A percentile compares a stretch with the other conserved stretches of the same genome.
Evolutionary conservation across 37 sponge, comb jelly and placozoan species (phyloP).

Genomic region (Aplysina aerophoba): DNA sequence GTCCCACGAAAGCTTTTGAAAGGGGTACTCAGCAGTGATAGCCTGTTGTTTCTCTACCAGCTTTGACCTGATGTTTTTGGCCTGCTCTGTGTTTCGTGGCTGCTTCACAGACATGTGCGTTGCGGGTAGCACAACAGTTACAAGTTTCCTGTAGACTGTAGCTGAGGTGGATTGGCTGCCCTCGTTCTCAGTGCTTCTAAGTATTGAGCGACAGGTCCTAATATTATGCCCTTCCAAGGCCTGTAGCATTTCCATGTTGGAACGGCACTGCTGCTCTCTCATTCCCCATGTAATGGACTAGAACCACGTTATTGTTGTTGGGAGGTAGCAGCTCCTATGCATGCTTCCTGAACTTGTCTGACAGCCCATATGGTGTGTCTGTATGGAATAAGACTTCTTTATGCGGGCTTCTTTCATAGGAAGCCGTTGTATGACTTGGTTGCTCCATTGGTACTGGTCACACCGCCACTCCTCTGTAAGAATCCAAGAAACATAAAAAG

Average conservation of each 20-base stretch:
- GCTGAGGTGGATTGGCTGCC: slow-evolving; percentile 29
- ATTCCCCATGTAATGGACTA: slow-evolving; percentile 57
- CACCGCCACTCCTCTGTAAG: slow-evolving; percentile 49
- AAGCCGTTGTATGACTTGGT: slow-evolving; percentile 41
- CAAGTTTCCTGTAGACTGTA: slow-evolving; percentile 33
- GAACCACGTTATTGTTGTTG: slow-evolving; percentile 23
- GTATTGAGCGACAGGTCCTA: slow-evolving; percentile 37
- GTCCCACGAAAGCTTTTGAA: too few species aligned
- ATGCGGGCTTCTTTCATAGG: slow-evolving; percentile 49
- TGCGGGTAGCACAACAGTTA: slow-evolving; percentile 15
- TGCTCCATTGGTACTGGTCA: slow-evolving; percentile 48
- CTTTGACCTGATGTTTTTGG: slow-evolving; percentile 29
- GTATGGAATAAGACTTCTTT: slow-evolving; percentile 48
- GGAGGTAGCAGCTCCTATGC: slow-evolving; percentile 47
- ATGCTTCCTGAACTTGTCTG: slow-evolving; percentile 50
- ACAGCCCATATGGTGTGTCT: slow-evolving; percentile 52
- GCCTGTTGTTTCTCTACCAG: background rate
- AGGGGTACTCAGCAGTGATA: too few species aligned
- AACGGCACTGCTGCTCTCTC: slow-evolving; percentile 39
- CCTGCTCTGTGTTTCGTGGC: slow-evolving; percentile 44
- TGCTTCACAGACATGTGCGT: slow-evolving; percentile 29
- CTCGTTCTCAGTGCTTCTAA: slow-evolving; percentile 27
- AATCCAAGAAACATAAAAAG: background rate
- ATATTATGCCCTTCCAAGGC: slow-evolving; percentile 21
- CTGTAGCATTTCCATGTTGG: slow-evolving; percentile 44